Percentiles rank a stretch among this genome's conserved stretches.
Evolutionary conservation across 1,140 invertebrate species (phyloP).

Genomic region (Leptinotarsa texana): DNA sequence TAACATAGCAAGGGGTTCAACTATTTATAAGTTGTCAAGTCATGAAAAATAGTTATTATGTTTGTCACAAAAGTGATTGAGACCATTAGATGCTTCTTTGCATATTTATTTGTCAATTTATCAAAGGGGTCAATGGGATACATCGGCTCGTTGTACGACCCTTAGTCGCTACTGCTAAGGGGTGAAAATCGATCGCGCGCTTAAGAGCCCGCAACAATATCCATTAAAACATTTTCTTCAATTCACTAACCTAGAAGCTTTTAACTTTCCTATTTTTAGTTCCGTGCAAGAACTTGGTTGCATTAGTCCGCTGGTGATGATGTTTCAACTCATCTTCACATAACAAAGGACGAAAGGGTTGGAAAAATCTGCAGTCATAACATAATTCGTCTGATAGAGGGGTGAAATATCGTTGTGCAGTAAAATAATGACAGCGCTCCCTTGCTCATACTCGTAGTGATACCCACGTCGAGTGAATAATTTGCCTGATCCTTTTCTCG

Average conservation of each 20-base stretch:
- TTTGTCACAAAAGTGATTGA: constrained; percentile 27
- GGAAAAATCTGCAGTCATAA: neutral
- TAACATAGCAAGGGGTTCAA: constrained; percentile 4
- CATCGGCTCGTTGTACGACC: constrained; percentile 26
- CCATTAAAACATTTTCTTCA: constrained; percentile 44
- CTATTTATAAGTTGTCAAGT: constrained; percentile 27
- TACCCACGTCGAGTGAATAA: too few relatives aligned
- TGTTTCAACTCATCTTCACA: neutral
- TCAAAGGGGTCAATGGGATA: constrained; percentile 39
- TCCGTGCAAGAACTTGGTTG: neutral
- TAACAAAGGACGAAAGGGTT: neutral
- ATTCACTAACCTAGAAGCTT: constrained; percentile 43
- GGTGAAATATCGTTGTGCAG: too few relatives aligned
- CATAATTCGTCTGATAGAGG: too few relatives aligned
- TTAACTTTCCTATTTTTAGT: constrained; percentile 38
- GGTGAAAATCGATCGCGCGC: constrained; percentile 35
- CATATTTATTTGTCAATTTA: constrained; percentile 44
- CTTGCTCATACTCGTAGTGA: too few relatives aligned
- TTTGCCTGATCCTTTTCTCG: too few relatives aligned
- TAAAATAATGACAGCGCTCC: too few relatives aligned
- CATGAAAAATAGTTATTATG: constrained; percentile 33
- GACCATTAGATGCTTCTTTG: constrained; percentile 33
- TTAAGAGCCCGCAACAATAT: constrained; percentile 18
- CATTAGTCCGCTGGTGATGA: neutral
- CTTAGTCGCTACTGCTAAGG: constrained; percentile 32